These are phyloP conservation scores for Datnioides undecimradiatus DNA, from an alignment of 2,113 vertebrate species.

Conservation along the genomic window DNA sequence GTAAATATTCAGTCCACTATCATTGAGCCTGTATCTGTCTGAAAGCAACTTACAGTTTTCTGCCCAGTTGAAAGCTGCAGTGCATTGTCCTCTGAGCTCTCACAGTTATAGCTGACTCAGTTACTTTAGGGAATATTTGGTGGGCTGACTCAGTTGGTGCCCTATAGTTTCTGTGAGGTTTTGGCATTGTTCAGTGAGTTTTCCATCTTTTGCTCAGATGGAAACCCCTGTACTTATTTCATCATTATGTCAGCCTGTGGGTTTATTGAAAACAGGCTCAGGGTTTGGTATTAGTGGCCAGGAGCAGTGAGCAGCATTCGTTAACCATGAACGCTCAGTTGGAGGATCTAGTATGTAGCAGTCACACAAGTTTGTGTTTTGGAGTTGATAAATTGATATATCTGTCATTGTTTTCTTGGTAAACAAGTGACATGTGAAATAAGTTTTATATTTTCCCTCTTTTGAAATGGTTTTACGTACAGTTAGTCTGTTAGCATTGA, in stretches of 20 bases:
- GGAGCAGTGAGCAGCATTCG: constrained; percentile 27
- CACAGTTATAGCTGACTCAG: constrained; percentile 38
- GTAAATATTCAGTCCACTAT: constrained; percentile 20
- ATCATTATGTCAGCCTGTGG: constrained; percentile 66
- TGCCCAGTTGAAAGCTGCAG: constrained; percentile 1
- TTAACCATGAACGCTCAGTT: constrained; percentile 31
- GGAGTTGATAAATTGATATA: constrained; percentile 20
- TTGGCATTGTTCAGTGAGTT: constrained; percentile 58
- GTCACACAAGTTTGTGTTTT: neutral
- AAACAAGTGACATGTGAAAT: neutral
- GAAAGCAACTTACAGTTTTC: neutral
- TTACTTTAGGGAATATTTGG: constrained; percentile 43
- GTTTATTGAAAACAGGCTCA: constrained; percentile 71
- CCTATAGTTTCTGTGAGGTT: constrained; percentile 67
- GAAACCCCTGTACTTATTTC: constrained; percentile 67
- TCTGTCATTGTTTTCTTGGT: neutral
- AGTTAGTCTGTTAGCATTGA: neutral
- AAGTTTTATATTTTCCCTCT: neutral
- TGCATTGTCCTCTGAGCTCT: neutral
- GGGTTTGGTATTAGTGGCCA: constrained; percentile 52
- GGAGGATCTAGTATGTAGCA: neutral
- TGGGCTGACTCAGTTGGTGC: constrained; percentile 20
- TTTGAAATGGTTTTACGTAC: neutral
- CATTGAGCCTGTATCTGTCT: constrained; percentile 16
- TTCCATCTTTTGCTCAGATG: constrained; percentile 63